These are phyloP conservation scores for Chaetodon trifasciatus DNA, from an alignment of 2,797 vertebrate species.

Conservation along the genomic window DNA sequence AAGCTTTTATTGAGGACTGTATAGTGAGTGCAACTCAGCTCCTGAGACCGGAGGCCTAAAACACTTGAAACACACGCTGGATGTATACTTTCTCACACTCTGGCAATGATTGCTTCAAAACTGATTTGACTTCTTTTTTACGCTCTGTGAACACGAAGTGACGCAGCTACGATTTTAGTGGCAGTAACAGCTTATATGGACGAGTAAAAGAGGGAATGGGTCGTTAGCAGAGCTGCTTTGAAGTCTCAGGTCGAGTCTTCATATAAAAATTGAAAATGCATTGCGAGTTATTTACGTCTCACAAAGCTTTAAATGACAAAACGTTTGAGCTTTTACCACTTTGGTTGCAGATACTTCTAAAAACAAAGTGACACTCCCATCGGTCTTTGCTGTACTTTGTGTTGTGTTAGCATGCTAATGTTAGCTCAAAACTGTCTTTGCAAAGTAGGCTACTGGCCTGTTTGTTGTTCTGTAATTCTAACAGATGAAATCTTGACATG, in stretches of 20 bases:
- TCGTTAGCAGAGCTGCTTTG: background rate
- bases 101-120: background rate
- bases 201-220: background rate
- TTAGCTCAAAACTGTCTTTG: no score
- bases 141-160: background rate
- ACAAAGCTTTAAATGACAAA: background rate
- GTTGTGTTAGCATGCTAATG: no score
- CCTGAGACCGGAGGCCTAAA: background rate
- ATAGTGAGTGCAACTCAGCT: conserved; percentile 23
- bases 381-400: background rate
- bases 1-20: conserved; percentile 27
- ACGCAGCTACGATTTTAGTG: background rate
- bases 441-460: background rate
- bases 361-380: background rate
- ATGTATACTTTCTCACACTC: background rate
- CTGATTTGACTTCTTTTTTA: background rate
- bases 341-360: background rate
- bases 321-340: background rate
- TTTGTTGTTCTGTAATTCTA: background rate
- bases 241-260: background rate
- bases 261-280: background rate
- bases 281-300: background rate
- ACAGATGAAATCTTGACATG: background rate
- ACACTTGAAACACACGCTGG: conserved; percentile 5
- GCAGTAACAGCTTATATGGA: background rate